These are phyloP conservation scores for Ctenopoma kingsleyae DNA, from an alignment of 2,797 vertebrate genomes.

Conservation along the genomic window DNA sequence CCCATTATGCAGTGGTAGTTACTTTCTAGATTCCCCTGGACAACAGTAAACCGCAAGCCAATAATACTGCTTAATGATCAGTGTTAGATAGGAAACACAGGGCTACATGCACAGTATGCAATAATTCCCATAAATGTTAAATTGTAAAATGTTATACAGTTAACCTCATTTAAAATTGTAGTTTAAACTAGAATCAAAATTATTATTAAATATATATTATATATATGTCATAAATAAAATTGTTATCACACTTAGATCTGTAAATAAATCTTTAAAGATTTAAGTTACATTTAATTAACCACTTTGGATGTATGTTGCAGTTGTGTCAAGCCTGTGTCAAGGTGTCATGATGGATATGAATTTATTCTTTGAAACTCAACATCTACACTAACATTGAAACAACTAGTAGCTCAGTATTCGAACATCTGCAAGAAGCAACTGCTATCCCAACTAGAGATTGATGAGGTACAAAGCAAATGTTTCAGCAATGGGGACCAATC, in stretches of 20 bases:
- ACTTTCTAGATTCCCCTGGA: slow-evolving; percentile 15
- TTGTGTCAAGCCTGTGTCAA: background rate
- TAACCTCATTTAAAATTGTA: slow-evolving; percentile 21
- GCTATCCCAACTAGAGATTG: too few relatives aligned
- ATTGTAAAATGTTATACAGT: slow-evolving; percentile 23
- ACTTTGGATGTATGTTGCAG: slow-evolving; percentile 5
- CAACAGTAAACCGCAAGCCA: slow-evolving; percentile 9
- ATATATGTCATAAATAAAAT: slow-evolving; percentile 28
- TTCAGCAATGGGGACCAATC: too few relatives aligned
- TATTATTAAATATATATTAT: slow-evolving; percentile 42
- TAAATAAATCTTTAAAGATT: background rate
- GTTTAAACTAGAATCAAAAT: slow-evolving; percentile 32
- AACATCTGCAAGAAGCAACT: too few relatives aligned
- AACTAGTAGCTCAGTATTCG: too few relatives aligned
- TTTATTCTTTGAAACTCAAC: too few relatives aligned
- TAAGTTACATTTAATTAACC: slow-evolving; percentile 7
- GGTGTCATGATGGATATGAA: too few relatives aligned
- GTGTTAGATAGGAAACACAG: background rate
- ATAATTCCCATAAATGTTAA: slow-evolving; percentile 15
- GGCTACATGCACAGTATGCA: background rate
- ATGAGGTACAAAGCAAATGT: too few relatives aligned
- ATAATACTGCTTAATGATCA: slow-evolving; percentile 18
- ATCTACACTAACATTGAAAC: too few relatives aligned
- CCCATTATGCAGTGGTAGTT: slow-evolving; percentile 21
- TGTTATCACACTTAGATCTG: slow-evolving; percentile 20